Percentiles rank a stretch among this genome's conserved stretches.
phyloP scores from a whole-genome alignment of 2,888 invertebrate genomes.

The Phanerotoma sp. region DNA sequence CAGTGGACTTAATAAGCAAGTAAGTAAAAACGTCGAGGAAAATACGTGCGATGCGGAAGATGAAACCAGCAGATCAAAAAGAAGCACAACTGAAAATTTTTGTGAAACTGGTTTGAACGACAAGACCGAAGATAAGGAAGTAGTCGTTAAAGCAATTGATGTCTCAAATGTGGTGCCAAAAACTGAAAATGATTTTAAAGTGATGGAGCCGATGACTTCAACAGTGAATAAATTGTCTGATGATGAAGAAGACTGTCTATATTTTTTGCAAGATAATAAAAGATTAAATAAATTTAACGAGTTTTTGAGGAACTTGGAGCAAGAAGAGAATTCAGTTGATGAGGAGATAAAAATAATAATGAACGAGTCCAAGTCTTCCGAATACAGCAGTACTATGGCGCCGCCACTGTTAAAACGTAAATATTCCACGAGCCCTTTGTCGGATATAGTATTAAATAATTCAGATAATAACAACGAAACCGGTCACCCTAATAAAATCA shows the following conservation, averaged over 20 bases:
- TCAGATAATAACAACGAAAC: constrained; percentile 50
- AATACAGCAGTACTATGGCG: constrained; percentile 43
- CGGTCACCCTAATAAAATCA: constrained; percentile 12
- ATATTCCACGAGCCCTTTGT: constrained; percentile 44
- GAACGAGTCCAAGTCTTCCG: constrained; percentile 28
- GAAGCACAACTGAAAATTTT: no score
- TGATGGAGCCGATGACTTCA: background rate
- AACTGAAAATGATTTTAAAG: no score
- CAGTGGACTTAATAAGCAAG: background rate
- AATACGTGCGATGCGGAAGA: background rate
- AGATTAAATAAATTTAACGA: constrained; percentile 41
- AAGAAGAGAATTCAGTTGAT: constrained; percentile 21
- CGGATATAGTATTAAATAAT: constrained; percentile 47
- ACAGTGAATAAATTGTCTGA: background rate
- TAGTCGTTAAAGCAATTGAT: no score
- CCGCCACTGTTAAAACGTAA: constrained; percentile 45
- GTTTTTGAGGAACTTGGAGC: constrained; percentile 42
- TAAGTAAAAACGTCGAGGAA: background rate
- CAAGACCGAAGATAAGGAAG: no score
- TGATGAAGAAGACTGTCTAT: constrained; percentile 45
- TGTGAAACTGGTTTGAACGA: no score
- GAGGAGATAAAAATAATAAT: background rate
- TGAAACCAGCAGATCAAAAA: no score
- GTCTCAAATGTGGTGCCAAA: no score
- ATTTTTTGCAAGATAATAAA: constrained; percentile 44